Evolutionary conservation across 2,113 vertebrate species (phyloP), one percentile per base, ranked within the genome.

Genomic region (Prionailurus viverrinus): DNA sequence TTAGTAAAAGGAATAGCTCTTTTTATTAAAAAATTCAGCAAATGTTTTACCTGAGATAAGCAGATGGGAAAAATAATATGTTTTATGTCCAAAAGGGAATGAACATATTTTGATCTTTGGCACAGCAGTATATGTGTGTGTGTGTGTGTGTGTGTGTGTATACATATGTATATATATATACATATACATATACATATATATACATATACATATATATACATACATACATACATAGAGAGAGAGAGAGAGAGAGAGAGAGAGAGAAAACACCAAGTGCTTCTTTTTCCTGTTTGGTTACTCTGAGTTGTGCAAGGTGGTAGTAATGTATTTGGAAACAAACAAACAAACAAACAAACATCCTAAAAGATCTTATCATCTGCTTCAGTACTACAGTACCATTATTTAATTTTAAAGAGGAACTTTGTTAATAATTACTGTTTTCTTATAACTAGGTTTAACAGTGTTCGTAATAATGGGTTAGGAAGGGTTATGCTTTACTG

Each of bases 21-120:
- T 79, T 89, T 58, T 83, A 73, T 66, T 86, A 80, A 58, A 74
- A 81, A 65, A 86, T 73, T 23, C 41, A 89, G 51, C 16, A 84
- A 61, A 45, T 27, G 16, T 66, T 89, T 91, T 86, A 97, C 73
- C 96, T 93, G 71, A 80, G 45, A 61, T 80, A 81, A 71, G 65
- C 29, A 81, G 53, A 33, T 53, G 25, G 4, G 25, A 81, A 86
- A 16, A 27, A 29, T 39, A 73, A 76, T 73, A 68, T 81, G 74
- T 33, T 51, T 61, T 81, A 25, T 69, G 16, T 76, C 66, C 58
- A 36, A 89, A 78, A 12, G 25, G 33, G 80, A 61, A 61, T 53
- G 65, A 91, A 41, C 4, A 4, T 58, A 92, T 51, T 78, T 61
- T 88, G 68, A 69, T n/a, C 76, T 63, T 83, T 1, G 61, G 23